phyloP scores from a whole-genome alignment of 2,113 vertebrate species.

The Nothocercus julius region DNA sequence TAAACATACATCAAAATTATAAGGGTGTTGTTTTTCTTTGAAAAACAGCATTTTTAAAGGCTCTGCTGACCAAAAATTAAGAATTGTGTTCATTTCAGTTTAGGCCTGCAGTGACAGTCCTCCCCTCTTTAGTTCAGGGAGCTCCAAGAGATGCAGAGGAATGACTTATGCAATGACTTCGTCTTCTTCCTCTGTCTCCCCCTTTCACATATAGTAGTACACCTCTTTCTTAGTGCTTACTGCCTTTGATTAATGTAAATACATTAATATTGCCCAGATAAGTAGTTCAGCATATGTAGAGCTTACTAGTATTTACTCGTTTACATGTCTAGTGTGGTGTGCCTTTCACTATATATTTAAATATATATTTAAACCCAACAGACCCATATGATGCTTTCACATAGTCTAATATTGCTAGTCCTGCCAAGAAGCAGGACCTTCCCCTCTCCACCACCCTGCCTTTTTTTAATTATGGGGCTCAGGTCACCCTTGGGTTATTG shows the following conservation, averaged over 20 bases:
- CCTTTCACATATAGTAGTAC: neutral
- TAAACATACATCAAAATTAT: constrained; percentile 74
- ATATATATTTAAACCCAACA: neutral
- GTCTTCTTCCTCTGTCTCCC: neutral
- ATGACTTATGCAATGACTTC: neutral
- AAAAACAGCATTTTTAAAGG: constrained; percentile 61
- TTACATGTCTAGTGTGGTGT: neutral
- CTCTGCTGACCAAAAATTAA: neutral
- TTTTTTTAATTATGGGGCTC: neutral
- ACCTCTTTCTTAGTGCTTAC: constrained; percentile 19
- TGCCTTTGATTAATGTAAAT: neutral
- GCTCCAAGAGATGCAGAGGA: constrained; percentile 16
- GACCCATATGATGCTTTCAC: neutral
- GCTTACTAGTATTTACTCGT: constrained; percentile 23
- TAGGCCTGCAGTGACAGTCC: neutral
- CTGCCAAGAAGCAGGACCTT: neutral
- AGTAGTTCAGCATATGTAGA: neutral
- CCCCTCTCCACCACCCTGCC: no score
- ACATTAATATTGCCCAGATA: neutral
- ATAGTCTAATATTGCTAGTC: neutral
- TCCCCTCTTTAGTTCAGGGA: neutral
- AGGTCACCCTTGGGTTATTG: neutral
- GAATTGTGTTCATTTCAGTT: neutral
- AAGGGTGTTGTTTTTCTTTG: constrained; percentile 62
- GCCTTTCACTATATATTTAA: neutral